phyloP scores from a whole-genome alignment of 2,113 vertebrate genomes.

The Lepidothrix coronata region DNA sequence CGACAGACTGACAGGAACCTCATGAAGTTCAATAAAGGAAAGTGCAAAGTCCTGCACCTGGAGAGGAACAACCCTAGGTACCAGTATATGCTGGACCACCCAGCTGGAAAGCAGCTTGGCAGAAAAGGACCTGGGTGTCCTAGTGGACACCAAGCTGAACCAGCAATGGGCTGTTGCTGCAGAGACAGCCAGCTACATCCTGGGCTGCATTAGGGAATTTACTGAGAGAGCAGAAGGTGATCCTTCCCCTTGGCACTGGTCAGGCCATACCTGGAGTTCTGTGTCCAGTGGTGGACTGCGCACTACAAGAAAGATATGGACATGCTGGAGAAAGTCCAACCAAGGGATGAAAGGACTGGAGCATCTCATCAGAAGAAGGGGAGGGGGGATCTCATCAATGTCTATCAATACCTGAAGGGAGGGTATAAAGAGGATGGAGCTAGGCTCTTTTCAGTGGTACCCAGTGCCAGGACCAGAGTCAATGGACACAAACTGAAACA shows the following conservation, averaged over 20 bases:
- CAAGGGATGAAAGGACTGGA: not conserved
- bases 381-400: too few species aligned
- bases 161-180: not conserved
- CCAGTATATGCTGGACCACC: too few species aligned
- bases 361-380: not conserved
- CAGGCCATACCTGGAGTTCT: not conserved
- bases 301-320: not conserved
- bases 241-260: rapidly evolving
- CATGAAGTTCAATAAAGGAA: not conserved
- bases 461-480: not conserved
- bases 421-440: not conserved
- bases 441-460: not conserved
- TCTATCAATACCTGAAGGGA: not conserved
- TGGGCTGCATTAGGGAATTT: not conserved
- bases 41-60: not conserved
- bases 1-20: not conserved
- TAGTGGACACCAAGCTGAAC: not conserved
- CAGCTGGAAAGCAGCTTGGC: not conserved
- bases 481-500: not conserved
- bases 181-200: not conserved
- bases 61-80: not conserved
- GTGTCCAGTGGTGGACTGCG: not conserved
- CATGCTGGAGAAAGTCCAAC: not conserved
- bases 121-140: not conserved
- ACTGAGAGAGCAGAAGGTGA: not conserved